These are phyloP conservation scores for Calidris pygmaea DNA, from an alignment of 2,113 vertebrate genomes.

Conservation along the genomic window DNA sequence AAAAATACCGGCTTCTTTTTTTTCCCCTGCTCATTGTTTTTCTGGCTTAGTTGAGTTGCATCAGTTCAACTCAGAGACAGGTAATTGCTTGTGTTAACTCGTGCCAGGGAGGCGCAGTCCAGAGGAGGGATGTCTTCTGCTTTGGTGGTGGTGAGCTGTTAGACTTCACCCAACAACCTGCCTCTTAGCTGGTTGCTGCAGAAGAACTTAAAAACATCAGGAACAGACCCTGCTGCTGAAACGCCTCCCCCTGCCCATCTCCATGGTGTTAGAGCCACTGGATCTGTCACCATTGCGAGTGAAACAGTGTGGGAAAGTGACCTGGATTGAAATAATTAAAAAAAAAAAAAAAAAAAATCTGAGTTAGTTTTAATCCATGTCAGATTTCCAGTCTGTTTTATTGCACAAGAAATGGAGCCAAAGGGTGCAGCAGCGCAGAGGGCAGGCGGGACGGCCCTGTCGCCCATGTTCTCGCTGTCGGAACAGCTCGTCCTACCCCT, in stretches of 20 bases:
- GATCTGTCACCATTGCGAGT: rapidly evolving
- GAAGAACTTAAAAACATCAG: background rate
- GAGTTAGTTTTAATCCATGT: background rate
- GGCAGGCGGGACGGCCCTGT: background rate
- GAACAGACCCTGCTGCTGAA: background rate
- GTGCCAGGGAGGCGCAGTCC: background rate
- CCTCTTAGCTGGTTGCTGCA: background rate
- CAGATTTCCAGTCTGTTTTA: background rate
- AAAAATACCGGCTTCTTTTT: background rate
- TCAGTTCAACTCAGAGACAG: background rate
- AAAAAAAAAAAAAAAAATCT: background rate
- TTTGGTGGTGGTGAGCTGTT: background rate
- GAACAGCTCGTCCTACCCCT: background rate
- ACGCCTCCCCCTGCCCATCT: background rate
- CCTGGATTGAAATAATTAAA: background rate
- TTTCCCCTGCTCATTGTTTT: background rate
- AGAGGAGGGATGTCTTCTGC: background rate
- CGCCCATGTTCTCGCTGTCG: background rate
- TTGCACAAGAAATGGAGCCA: background rate
- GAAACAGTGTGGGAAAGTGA: background rate
- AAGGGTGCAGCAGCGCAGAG: background rate
- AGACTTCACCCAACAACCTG: rapidly evolving
- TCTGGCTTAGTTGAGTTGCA: background rate
- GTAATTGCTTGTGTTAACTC: rapidly evolving
- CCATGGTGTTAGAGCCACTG: rapidly evolving